Conservation (phyloP, 2,113 vertebrate species). For the Nothoprocta perdicaria region DNA sequence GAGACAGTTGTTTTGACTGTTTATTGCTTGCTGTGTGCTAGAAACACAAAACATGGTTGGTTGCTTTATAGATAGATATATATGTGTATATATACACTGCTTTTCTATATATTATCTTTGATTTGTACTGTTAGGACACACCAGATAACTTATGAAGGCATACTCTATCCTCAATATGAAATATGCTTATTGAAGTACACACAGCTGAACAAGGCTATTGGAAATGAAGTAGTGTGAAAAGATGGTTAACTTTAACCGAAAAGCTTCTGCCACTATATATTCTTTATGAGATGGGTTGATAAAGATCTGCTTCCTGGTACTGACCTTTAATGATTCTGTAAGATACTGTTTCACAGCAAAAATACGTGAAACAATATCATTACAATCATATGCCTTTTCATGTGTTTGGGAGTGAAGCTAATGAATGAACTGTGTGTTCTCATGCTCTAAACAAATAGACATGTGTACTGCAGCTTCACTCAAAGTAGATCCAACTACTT, state of each 20-base stretch:
- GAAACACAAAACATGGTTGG: background rate
- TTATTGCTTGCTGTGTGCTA: background rate
- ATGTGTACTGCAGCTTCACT: background rate
- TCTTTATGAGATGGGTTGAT: background rate
- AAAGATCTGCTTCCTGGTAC: background rate
- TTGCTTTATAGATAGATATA: background rate
- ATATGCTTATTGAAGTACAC: background rate
- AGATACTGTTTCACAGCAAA: background rate
- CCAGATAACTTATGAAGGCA: background rate
- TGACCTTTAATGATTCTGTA: conserved; percentile 38
- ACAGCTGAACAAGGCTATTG: background rate
- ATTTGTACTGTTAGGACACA: background rate
- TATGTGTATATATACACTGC: background rate
- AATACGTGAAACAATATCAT: background rate
- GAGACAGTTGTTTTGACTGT: background rate
- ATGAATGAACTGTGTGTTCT: conserved; percentile 10
- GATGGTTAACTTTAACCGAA: background rate
- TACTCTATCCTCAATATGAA: background rate
- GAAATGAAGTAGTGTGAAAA: background rate
- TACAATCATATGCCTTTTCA: conserved; percentile 44
- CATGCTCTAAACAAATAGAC: conserved; percentile 2
- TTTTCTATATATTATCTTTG: accelerated
- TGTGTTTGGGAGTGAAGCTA: background rate
- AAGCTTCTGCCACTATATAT: background rate
- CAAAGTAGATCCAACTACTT: background rate